Conservation (phyloP, 2,113 vertebrate genomes). For the Laticauda laticaudata region DNA sequence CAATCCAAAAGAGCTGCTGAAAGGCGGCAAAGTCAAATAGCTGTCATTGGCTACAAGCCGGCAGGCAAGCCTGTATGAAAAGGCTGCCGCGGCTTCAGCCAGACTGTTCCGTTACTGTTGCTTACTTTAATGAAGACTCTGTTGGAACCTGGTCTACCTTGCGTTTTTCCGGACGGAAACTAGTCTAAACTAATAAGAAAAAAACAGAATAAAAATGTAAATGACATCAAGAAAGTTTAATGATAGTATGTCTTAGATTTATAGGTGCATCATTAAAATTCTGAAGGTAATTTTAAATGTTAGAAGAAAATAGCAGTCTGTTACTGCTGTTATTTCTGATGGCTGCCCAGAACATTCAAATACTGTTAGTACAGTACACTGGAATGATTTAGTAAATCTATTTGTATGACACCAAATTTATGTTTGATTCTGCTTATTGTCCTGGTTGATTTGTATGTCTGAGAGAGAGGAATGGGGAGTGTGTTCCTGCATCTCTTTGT, state of each 20-base stretch:
- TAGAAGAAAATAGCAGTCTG: not conserved
- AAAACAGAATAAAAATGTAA: not conserved
- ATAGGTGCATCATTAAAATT: not conserved
- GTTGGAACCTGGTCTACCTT: too few species aligned
- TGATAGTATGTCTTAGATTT: not conserved
- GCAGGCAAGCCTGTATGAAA: too few species aligned
- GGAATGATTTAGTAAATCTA: not conserved
- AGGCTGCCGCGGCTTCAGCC: too few species aligned
- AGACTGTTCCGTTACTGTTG: too few species aligned
- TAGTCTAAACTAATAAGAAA: not conserved
- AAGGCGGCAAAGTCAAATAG: too few species aligned
- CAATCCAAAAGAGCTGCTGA: too few species aligned
- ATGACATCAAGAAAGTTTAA: not conserved
- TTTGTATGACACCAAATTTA: not conserved
- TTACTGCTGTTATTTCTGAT: not conserved
- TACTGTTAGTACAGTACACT: not conserved
- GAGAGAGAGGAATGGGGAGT: not conserved
- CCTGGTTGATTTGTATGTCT: not conserved
- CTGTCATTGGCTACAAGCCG: too few species aligned
- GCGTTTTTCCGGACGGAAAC: too few species aligned
- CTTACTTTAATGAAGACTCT: too few species aligned
- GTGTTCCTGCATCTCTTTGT: not conserved
- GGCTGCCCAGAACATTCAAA: not conserved
- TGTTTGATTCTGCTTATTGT: not conserved
- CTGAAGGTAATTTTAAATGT: not conserved